phyloP scores from a whole-genome alignment of 2,888 invertebrate genomes.

The Drosophila demipolita region DNA sequence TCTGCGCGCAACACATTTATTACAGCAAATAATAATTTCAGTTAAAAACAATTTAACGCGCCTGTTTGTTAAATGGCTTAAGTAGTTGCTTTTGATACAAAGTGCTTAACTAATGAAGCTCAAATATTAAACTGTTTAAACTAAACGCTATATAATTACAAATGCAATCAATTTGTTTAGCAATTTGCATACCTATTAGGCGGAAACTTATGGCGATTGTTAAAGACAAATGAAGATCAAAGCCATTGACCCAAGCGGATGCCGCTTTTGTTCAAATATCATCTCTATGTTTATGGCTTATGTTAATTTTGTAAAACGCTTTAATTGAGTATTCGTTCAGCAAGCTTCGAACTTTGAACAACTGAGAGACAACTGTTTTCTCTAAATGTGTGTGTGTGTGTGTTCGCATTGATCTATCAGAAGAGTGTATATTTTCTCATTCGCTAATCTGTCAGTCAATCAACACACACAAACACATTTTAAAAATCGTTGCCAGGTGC shows the following conservation, averaged over 20 bases:
- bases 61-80: slow-evolving; percentile 13
- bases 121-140: slow-evolving; percentile 33
- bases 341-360: slow-evolving; percentile 17
- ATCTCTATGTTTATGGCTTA: neutral
- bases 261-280: slow-evolving; percentile 1
- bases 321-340: slow-evolving; percentile 15
- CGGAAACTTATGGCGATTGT: slow-evolving; percentile 1
- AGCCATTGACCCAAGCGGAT: slow-evolving; percentile 1
- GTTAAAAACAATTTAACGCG: slow-evolving; percentile 39
- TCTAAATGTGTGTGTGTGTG: neutral
- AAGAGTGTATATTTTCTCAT: slow-evolving; percentile 28
- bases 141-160: slow-evolving; percentile 26
- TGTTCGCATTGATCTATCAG: slow-evolving; percentile 3
- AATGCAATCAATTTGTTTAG: slow-evolving; percentile 38
- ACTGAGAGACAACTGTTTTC: slow-evolving; percentile 1
- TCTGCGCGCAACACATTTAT: slow-evolving; percentile 44
- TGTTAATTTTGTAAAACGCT: slow-evolving; percentile 16
- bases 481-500: slow-evolving; percentile 14
- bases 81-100: slow-evolving; percentile 15
- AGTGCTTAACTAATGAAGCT: slow-evolving; percentile 48
- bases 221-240: slow-evolving; percentile 24
- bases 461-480: slow-evolving; percentile 13
- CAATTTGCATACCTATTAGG: slow-evolving; percentile 27
- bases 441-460: slow-evolving; percentile 45
- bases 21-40: slow-evolving; percentile 58